Evolutionary conservation across 2,888 invertebrate genomes (phyloP).

Genomic region (Prionchulus punctatus): DNA sequence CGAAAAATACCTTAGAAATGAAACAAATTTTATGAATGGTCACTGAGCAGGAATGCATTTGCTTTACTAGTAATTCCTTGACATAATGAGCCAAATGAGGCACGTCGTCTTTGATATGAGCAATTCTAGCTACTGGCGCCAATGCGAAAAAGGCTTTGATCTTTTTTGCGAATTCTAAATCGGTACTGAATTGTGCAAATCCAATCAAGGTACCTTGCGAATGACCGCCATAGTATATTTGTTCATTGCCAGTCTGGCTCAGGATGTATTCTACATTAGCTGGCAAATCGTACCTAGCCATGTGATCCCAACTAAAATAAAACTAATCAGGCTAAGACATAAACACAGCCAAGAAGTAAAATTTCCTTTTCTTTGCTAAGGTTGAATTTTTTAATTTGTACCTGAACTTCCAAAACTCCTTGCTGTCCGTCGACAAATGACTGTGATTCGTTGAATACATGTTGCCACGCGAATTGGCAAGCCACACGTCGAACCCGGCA

Average conservation of each 20-base stretch:
- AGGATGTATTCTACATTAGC: constrained; percentile 57
- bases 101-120: constrained; percentile 28
- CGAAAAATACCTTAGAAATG: no score
- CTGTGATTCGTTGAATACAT: constrained; percentile 52
- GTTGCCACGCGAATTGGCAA: constrained; percentile 64
- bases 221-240: constrained; percentile 63
- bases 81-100: no score
- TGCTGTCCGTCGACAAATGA: constrained; percentile 40
- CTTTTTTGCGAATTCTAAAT: constrained; percentile 28
- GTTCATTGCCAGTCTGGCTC: constrained; percentile 41
- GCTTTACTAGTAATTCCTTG: no score
- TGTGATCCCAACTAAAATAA: constrained; percentile 60
- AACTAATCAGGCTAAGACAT: no score
- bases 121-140: constrained; percentile 27
- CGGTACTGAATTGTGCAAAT: constrained; percentile 29
- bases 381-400: no score
- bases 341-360: no score
- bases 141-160: constrained; percentile 25
- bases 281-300: constrained; percentile 66
- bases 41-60: no score
- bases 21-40: no score
- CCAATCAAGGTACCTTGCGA: constrained; percentile 55
- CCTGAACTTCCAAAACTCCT: constrained; percentile 51
- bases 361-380: no score
- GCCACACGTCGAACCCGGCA: constrained; percentile 44